Conservation (phyloP, 1,140 invertebrate genomes). For the Melanaphis sacchari region DNA sequence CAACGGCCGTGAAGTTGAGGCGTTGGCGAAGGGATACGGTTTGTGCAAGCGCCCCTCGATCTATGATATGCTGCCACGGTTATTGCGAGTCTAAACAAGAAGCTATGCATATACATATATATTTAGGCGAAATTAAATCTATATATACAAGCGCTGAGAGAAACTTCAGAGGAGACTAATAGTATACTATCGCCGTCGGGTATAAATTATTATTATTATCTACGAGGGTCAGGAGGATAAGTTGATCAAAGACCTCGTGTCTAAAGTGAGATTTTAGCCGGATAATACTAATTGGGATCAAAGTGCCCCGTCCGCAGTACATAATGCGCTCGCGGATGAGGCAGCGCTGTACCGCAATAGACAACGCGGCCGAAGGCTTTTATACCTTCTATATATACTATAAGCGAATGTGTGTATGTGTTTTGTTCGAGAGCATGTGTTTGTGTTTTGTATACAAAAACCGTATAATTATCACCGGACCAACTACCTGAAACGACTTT, state of each 20-base stretch:
- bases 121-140: slow-evolving; percentile 1
- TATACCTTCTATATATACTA: not conserved
- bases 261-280: not conserved
- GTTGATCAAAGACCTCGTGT: slow-evolving; percentile 36
- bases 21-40: not conserved
- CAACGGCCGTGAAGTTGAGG: not conserved
- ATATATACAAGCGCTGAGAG: not conserved
- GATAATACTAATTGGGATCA: slow-evolving; percentile 9
- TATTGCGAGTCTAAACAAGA: slow-evolving; percentile 20
- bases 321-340: not conserved
- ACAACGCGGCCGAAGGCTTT: not conserved
- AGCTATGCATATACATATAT: not conserved
- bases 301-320: not conserved
- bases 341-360: not conserved
- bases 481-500: not conserved
- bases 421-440: no score
- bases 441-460: not conserved
- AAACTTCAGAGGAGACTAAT: slow-evolving; percentile 19
- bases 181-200: not conserved
- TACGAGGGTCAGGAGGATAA: not conserved
- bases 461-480: not conserved
- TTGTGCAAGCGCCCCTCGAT: not conserved
- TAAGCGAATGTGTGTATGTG: not conserved
- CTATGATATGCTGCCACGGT: not conserved
- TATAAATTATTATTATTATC: not conserved